Evolutionary conservation across 2,113 vertebrate genomes (phyloP).

Genomic region (Salminus brasiliensis): DNA sequence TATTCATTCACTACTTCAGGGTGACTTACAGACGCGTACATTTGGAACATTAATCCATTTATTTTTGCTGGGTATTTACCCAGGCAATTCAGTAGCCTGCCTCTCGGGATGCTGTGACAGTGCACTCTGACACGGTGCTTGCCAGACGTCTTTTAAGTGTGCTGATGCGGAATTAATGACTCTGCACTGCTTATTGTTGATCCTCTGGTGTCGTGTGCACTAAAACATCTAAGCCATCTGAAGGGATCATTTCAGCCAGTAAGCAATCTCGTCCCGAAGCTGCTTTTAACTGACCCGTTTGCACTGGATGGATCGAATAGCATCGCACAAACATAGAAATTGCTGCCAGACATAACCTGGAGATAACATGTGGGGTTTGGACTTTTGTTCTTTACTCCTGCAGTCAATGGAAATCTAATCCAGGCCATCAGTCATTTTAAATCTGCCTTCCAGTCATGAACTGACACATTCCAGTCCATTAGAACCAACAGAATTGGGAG

Average conservation of each 20-base stretch:
- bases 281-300: neutral
- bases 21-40: conserved; percentile 35
- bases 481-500: conserved; percentile 20
- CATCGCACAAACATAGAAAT: conserved; percentile 34
- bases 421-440: conserved; percentile 43
- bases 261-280: neutral
- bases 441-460: conserved; percentile 30
- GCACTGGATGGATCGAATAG: neutral
- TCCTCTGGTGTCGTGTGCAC: neutral
- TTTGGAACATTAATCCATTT: conserved; percentile 42
- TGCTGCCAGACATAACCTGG: conserved; percentile 28
- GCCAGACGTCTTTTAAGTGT: conserved; percentile 17
- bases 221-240: conserved; percentile 13
- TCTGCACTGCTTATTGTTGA: neutral
- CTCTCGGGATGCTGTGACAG: conserved; percentile 22
- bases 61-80: conserved; percentile 30
- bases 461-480: conserved; percentile 35
- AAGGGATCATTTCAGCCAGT: neutral
- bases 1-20: conserved; percentile 44
- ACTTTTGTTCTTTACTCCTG: conserved; percentile 28
- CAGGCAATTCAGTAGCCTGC: conserved; percentile 14
- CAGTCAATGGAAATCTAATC: conserved; percentile 48
- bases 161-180: conserved; percentile 36
- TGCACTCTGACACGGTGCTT: neutral
- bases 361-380: conserved; percentile 20